phyloP scores from a whole-genome alignment of 1,140 invertebrate genomes.

The Temnothorax longispinosus region DNA sequence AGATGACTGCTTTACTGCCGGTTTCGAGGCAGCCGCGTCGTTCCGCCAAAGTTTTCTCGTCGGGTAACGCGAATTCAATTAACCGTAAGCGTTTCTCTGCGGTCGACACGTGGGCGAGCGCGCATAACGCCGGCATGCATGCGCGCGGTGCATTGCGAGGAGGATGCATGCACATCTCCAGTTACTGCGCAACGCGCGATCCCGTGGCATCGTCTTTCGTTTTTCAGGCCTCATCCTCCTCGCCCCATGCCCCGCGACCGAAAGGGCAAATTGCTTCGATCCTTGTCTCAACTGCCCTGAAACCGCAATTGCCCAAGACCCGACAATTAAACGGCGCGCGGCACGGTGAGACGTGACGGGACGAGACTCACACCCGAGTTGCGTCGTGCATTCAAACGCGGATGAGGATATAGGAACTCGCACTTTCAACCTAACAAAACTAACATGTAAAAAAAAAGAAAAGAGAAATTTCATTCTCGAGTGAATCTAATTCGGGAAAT shows the following conservation, averaged over 20 bases:
- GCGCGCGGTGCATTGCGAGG: slow-evolving; percentile 25
- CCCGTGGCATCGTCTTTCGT: slow-evolving; percentile 42
- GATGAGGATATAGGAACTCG: not conserved
- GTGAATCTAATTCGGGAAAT: not conserved
- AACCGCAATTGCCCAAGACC: slow-evolving; percentile 75
- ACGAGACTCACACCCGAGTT: not conserved
- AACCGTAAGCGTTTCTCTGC: slow-evolving; percentile 74
- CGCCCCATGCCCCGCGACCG: slow-evolving; percentile 28
- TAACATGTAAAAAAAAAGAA: not conserved
- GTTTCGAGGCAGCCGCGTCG: slow-evolving; percentile 33
- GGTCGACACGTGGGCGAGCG: slow-evolving; percentile 74
- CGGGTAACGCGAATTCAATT: slow-evolving; percentile 74
- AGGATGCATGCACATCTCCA: slow-evolving; percentile 26
- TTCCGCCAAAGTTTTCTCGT: slow-evolving; percentile 54
- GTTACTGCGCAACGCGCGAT: slow-evolving; percentile 49
- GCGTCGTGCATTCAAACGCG: not conserved
- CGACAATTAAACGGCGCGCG: slow-evolving; percentile 74
- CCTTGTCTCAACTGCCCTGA: slow-evolving; percentile 75
- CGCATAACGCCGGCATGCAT: slow-evolving; percentile 50
- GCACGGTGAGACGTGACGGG: slow-evolving; percentile 40
- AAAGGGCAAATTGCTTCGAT: slow-evolving; percentile 77
- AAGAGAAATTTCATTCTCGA: not conserved
- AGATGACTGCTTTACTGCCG: slow-evolving; percentile 38
- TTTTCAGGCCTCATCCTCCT: slow-evolving; percentile 10
- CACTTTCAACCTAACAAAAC: not conserved